Conservation (phyloP, 2,888 invertebrate genomes). For the Leucophora obtusa region DNA sequence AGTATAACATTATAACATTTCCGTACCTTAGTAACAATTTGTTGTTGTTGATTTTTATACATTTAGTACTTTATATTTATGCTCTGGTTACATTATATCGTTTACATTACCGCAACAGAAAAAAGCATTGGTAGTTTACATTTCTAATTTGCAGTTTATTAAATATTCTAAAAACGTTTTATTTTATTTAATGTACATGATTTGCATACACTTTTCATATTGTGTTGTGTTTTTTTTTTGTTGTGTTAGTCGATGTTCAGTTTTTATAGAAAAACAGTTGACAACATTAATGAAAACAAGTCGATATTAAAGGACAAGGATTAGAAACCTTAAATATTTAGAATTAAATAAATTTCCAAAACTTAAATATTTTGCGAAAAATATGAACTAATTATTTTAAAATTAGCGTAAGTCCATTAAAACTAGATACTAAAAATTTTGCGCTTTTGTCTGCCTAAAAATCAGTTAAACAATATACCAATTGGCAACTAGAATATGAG, state of each 20-base stretch:
- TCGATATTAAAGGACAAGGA: too few species aligned
- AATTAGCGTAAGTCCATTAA: too few species aligned
- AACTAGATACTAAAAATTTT: too few species aligned
- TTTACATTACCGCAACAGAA: constrained; percentile 44
- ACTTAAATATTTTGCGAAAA: too few species aligned
- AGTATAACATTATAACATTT: constrained; percentile 48
- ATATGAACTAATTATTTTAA: too few species aligned
- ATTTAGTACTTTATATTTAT: constrained; percentile 48
- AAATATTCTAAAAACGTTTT: constrained; percentile 75
- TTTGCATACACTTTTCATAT: constrained; percentile 70
- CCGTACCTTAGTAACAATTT: constrained; percentile 44
- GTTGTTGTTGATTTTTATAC: constrained; percentile 17
- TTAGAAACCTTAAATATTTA: too few species aligned
- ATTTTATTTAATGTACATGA: constrained; percentile 76
- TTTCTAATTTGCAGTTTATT: constrained; percentile 70
- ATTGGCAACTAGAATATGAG: too few species aligned
- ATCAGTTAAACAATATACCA: too few species aligned
- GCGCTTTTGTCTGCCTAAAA: too few species aligned
- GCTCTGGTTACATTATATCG: constrained; percentile 56
- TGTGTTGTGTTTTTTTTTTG: constrained; percentile 20
- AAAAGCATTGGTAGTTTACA: constrained; percentile 49
- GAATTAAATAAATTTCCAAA: too few species aligned
- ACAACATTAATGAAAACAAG: not conserved
- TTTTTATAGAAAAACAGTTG: not conserved
- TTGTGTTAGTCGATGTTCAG: not conserved